Percentiles rank a stretch among this genome's conserved stretches.
Evolutionary conservation across 2,113 vertebrate species (phyloP).

Genomic region (Cinclus cinclus): DNA sequence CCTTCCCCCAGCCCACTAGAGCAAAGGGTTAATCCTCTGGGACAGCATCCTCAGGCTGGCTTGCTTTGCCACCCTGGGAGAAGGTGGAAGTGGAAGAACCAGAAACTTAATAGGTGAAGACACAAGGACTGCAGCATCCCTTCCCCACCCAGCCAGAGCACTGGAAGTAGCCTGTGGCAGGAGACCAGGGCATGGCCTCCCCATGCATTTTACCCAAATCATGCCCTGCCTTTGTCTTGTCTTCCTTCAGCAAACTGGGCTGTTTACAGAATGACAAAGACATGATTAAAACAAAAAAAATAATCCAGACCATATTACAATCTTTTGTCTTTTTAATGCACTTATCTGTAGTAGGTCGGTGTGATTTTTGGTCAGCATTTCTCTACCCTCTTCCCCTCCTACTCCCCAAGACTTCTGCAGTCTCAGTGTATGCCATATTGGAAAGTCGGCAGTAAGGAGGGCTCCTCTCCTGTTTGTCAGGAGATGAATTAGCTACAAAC

Average conservation of each 20-base stretch:
- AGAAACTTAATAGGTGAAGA: not conserved
- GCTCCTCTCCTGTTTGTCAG: not conserved
- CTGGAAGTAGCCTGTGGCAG: not conserved
- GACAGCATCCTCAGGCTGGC: not conserved
- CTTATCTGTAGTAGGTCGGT: not conserved
- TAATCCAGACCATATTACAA: not conserved
- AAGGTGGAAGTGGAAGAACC: not conserved
- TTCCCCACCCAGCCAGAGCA: not conserved
- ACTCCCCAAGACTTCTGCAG: not conserved
- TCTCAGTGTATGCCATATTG: not conserved
- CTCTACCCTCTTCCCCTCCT: not conserved
- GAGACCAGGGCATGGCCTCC: not conserved
- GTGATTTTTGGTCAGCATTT: not conserved
- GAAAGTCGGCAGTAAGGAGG: not conserved
- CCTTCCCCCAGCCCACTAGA: not conserved
- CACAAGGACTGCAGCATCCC: not conserved
- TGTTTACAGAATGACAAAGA: not conserved
- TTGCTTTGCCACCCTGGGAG: not conserved
- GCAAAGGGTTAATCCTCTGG: not conserved
- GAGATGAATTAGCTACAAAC: not conserved
- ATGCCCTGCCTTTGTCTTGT: not conserved
- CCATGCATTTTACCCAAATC: not conserved
- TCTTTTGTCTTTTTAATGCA: not conserved
- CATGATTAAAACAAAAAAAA: not conserved
- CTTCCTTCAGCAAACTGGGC: not conserved